These are phyloP conservation scores for Pterocles orientalis DNA, from an alignment of 2,113 vertebrate genomes.

Conservation along the genomic window DNA sequence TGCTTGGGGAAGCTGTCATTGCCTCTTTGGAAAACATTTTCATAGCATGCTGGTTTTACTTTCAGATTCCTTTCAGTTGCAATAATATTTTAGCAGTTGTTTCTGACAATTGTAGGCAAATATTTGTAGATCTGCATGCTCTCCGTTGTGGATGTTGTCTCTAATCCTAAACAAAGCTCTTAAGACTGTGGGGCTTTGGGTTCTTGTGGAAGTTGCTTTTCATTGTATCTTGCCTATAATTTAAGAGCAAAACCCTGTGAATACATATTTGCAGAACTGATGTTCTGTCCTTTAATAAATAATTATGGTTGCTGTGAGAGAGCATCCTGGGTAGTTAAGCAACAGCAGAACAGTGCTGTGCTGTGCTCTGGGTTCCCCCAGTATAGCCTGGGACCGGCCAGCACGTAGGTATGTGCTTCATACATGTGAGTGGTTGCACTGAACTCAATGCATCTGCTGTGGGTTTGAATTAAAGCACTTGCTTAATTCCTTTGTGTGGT, in stretches of 20 bases:
- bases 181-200: not conserved
- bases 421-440: not conserved
- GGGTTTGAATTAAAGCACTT: not conserved
- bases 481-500: not conserved
- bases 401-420: not conserved
- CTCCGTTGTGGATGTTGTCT: not conserved
- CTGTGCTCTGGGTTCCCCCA: not conserved
- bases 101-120: not conserved
- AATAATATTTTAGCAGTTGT: constrained; percentile 40
- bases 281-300: not conserved
- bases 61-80: not conserved
- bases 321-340: not conserved
- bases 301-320: not conserved
- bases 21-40: not conserved
- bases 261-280: not conserved
- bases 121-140: not conserved
- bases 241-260: not conserved
- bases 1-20: not conserved
- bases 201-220: not conserved
- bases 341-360: not conserved
- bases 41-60: not conserved
- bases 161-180: constrained; percentile 41
- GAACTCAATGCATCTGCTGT: fast-evolving
- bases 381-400: not conserved
- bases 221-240: not conserved